Base-by-base conservation (phyloP, 2,113 vertebrate genomes). In the Theristicus caerulescens region DNA sequence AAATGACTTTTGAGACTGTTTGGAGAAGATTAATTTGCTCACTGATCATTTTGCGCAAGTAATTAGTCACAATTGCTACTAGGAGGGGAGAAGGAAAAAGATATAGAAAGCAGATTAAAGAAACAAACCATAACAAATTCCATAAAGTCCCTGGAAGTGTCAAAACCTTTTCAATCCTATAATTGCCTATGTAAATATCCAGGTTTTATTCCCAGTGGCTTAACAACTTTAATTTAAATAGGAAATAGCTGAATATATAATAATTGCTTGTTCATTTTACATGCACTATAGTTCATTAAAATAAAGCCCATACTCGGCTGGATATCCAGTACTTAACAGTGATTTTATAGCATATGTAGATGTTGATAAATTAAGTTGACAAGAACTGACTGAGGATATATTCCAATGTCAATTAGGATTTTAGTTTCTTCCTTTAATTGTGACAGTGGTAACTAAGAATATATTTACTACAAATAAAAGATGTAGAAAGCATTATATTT, bases 151-250 rank as follows among this genome's bases (percentile, higher is more conserved):
- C 66, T 61, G 47, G n/a, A 93, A 95, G 61, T 80, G 49, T 80
- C 91, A 94, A 93, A 92, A 88, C 16, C 42, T 73, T 47, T 94
- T 90, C 49, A 59, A 8, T 85, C 69, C 85, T 86, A 40, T 64
- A 97, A 92, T 64, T 90, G 36, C 46, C 76, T 92, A 66, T 64
- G 51, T 94, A 93, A 97, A 95, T 89, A 92, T 40, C 47, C 79
- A 91, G 55, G 71, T 85, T 96, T 86, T 95, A 93, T 72, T 96
- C 59, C 40, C 81, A 94, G 74, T 40, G 54, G 55, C 44, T 97
- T 97, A 65, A 86, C 86, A 94, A 77, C 49, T 84, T 95, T 34
- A 83, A 81, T 86, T 94, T 82, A 94, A 97, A 91, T 49, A 72
- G 24, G 70, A 97, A 97, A 89, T 78, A 90, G 49, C 21, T 88